Conservation (phyloP, 2,888 invertebrate species). For the Brenthis hecate region DNA sequence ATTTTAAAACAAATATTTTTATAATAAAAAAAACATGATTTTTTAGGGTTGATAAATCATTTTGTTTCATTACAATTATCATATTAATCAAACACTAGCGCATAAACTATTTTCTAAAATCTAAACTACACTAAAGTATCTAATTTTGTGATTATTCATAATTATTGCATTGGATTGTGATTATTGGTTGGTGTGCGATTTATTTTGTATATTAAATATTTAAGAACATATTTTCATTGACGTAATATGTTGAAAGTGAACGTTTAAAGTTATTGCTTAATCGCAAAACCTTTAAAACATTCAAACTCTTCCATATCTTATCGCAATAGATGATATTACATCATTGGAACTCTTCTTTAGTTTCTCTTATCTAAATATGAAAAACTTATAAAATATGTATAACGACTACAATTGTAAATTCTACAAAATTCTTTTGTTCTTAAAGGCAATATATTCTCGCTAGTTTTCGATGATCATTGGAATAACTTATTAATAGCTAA, state of each 20-base stretch:
- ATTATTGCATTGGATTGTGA: conserved; percentile 24
- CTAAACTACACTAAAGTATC: not conserved
- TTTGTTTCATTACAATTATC: no score
- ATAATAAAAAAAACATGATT: not conserved
- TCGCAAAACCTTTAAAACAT: not conserved
- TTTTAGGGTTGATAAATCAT: no score
- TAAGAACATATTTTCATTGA: not conserved
- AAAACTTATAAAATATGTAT: not conserved
- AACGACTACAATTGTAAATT: not conserved
- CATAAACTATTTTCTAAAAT: conserved; percentile 3
- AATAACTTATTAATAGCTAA: conserved; percentile 7
- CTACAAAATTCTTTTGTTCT: not conserved
- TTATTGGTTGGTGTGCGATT: conserved; percentile 12
- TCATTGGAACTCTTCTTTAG: not conserved
- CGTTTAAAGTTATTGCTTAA: no score
- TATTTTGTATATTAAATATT: conserved; percentile 1
- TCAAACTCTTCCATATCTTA: no score
- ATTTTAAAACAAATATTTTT: no score
- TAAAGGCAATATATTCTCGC: conserved; percentile 12
- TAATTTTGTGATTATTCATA: conserved; percentile 12
- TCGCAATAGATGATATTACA: not conserved
- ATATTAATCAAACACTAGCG: conserved; percentile 1
- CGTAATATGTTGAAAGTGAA: not conserved
- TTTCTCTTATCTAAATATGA: conserved; percentile 1
- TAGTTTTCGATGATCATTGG: conserved; percentile 13